phyloP scores from a whole-genome alignment of 2,113 vertebrate species.

The Ameiurus melas region DNA sequence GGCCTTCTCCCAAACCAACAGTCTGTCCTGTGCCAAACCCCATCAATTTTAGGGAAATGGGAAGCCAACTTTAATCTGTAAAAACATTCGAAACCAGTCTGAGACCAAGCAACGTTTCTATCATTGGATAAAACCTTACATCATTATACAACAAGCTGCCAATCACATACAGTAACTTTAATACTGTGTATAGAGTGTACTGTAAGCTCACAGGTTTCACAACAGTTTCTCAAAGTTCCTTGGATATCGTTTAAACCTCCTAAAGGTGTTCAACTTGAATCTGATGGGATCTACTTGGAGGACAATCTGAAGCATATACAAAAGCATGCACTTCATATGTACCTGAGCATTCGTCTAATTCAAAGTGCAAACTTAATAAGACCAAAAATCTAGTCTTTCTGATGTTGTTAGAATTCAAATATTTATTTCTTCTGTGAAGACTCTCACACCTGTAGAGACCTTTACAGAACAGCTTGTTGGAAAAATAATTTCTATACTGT shows the following conservation, averaged over 20 bases:
- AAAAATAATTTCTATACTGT: background rate
- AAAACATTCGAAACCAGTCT: constrained; percentile 22
- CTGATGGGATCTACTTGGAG: background rate
- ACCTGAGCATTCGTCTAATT: background rate
- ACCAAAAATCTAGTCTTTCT: background rate
- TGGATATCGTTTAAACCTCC: background rate
- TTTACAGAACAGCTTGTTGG: background rate
- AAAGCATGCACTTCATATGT: background rate
- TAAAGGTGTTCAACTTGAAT: background rate
- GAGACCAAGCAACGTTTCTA: constrained; percentile 1
- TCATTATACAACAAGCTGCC: constrained; percentile 19
- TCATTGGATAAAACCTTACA: constrained; percentile 11
- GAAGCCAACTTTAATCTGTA: constrained; percentile 46
- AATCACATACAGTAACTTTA: constrained; percentile 12
- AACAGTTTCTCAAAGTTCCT: background rate
- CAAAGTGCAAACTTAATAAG: background rate
- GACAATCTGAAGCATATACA: background rate
- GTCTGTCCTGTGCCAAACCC: constrained; percentile 31
- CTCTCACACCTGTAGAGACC: background rate
- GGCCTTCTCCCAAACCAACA: constrained; percentile 39
- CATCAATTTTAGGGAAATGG: constrained; percentile 31
- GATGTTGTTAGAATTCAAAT: background rate
- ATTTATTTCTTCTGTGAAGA: background rate
- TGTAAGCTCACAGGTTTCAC: background rate
- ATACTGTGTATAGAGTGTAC: constrained; percentile 3